phyloP scores from a whole-genome alignment of 2,797 vertebrate species.

The Poeciliopsis gracilis region DNA sequence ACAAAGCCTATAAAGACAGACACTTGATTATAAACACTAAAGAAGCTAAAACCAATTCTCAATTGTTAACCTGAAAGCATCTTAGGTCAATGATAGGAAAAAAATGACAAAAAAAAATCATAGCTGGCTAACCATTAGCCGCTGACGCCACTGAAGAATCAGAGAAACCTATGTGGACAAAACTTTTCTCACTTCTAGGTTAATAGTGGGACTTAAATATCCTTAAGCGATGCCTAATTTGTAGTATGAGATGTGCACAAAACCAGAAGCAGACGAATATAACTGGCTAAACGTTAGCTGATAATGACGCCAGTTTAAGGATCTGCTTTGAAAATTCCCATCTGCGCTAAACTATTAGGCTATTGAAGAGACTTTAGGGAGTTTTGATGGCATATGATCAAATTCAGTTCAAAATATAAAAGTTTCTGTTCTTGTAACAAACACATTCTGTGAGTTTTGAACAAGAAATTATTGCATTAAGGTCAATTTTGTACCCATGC shows the following conservation, averaged over 20 bases:
- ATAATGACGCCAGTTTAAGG: not conserved
- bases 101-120: not conserved
- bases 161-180: slow-evolving; percentile 40
- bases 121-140: not conserved
- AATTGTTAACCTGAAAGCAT: not conserved
- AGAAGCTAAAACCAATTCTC: not conserved
- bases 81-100: not conserved
- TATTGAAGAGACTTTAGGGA: not conserved
- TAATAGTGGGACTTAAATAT: slow-evolving; percentile 27
- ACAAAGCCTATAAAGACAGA: not conserved
- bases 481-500: not conserved
- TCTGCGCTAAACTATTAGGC: not conserved
- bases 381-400: not conserved
- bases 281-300: not conserved
- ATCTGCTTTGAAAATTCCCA: not conserved
- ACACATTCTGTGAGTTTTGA: not conserved
- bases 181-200: slow-evolving; percentile 28
- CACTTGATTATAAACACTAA: not conserved
- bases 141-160: not conserved
- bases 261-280: not conserved
- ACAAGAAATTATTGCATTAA: too few species aligned
- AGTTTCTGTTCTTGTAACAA: not conserved
- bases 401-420: not conserved
- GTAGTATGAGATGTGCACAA: not conserved
- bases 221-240: not conserved